phyloP scores from a whole-genome alignment of 2,888 invertebrate species.

The Norana najaformis region DNA sequence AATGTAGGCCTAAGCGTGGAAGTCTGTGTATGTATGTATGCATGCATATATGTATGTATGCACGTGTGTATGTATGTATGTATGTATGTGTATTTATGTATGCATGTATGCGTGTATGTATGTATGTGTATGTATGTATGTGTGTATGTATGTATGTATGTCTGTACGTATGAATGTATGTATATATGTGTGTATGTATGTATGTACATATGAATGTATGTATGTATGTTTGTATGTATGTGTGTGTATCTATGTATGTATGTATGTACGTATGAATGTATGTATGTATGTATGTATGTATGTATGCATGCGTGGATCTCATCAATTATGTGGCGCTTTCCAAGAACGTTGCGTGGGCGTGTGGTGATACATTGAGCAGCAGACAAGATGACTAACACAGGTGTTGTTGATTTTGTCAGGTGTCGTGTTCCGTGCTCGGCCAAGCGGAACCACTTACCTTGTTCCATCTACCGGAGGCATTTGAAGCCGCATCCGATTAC shows the following conservation, averaged over 20 bases:
- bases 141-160: conserved; percentile 14
- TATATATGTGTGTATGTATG: conserved; percentile 24
- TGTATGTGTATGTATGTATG: conserved; percentile 28
- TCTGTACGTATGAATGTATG: neutral
- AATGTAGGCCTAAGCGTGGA: neutral
- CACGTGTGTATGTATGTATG: conserved; percentile 8
- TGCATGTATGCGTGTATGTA: conserved; percentile 23
- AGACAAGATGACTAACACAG: no score
- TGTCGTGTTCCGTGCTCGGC: no score
- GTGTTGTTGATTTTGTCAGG: no score
- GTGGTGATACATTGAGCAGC: no score
- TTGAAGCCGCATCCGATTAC: neutral
- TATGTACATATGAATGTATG: conserved; percentile 27
- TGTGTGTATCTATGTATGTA: conserved; percentile 8
- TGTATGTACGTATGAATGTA: conserved; percentile 17
- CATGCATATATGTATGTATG: neutral
- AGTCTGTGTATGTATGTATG: neutral
- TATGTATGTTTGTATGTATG: conserved; percentile 23
- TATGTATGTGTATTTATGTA: conserved; percentile 28
- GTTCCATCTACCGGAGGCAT: no score
- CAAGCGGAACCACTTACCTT: no score
- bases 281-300: conserved; percentile 32
- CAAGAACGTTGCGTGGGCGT: no score
- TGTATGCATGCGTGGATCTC: neutral
- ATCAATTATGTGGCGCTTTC: no score